phyloP scores from a whole-genome alignment of 2,888 invertebrate genomes.

The Iphiclides podalirius region DNA sequence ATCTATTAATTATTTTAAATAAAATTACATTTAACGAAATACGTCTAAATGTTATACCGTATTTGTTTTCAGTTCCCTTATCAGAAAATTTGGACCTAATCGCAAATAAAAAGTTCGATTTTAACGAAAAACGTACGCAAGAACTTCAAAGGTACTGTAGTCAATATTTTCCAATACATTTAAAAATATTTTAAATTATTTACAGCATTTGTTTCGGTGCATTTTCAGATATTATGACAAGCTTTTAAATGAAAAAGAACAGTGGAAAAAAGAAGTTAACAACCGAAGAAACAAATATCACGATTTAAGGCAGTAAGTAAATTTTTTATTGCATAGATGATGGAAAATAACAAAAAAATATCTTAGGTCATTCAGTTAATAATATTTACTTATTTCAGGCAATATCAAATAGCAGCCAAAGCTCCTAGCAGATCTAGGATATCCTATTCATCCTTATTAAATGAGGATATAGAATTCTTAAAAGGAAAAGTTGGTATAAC shows the following conservation, averaged over 20 bases:
- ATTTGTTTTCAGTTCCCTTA: slow-evolving; percentile 48
- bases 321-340: too few relatives aligned
- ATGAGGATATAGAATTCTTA: slow-evolving; percentile 67
- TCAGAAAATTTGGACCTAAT: slow-evolving; percentile 41
- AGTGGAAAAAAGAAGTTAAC: slow-evolving; percentile 66
- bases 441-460: slow-evolving; percentile 57
- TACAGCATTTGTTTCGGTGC: slow-evolving; percentile 4
- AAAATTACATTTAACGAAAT: too few relatives aligned
- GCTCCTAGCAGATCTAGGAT: slow-evolving; percentile 51
- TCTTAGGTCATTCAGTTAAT: too few relatives aligned
- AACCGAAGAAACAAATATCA: slow-evolving; percentile 60
- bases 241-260: slow-evolving; percentile 59
- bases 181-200: slow-evolving; percentile 1
- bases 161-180: not conserved
- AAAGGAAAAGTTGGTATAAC: slow-evolving; percentile 61
- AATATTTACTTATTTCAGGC: slow-evolving; percentile 45
- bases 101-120: slow-evolving; percentile 34
- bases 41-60: too few relatives aligned
- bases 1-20: slow-evolving; percentile 1
- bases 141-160: slow-evolving; percentile 47
- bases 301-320: slow-evolving; percentile 65
- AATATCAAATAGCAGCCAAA: slow-evolving; percentile 55
- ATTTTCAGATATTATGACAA: slow-evolving; percentile 49
- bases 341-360: too few relatives aligned
- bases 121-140: slow-evolving; percentile 39